phyloP scores from a whole-genome alignment of 2,113 vertebrate genomes.

The Macrotis lagotis region DNA sequence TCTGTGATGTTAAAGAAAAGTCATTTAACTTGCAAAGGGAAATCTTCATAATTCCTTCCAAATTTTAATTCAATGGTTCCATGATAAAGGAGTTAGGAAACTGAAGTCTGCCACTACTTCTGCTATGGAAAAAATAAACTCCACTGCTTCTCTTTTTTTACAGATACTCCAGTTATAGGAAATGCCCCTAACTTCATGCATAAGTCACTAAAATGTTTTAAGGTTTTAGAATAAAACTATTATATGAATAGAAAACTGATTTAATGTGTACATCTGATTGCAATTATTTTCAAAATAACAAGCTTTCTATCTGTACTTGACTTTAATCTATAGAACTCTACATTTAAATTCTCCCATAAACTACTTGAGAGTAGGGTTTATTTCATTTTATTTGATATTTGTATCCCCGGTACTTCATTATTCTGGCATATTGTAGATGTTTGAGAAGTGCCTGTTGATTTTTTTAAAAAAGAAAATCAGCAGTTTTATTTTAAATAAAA shows the following conservation, averaged over 20 bases:
- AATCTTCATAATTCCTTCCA: background rate
- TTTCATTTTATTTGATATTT: too few species aligned
- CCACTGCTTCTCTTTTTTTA: background rate
- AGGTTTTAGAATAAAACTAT: conserved; percentile 4
- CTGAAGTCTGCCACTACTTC: background rate
- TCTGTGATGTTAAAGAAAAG: background rate
- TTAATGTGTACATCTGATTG: background rate
- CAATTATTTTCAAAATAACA: conserved; percentile 11
- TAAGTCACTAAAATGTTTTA: background rate
- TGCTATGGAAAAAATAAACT: background rate
- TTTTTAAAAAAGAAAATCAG: background rate
- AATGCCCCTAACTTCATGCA: conserved; percentile 2
- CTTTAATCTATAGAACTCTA: too few species aligned
- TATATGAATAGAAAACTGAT: background rate
- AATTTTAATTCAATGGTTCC: background rate
- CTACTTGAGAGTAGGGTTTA: too few species aligned
- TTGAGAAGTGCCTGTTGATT: too few species aligned
- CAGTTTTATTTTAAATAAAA: conserved; percentile 32
- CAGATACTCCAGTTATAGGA: background rate
- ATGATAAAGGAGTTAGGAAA: conserved; percentile 8
- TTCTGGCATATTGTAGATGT: too few species aligned
- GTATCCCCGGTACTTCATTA: too few species aligned
- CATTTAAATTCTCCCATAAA: too few species aligned
- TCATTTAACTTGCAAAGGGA: background rate
- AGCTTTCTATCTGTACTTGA: conserved; percentile 1